phyloP scores from a whole-genome alignment of 2,888 invertebrate species.

The Hermodice carunculata region DNA sequence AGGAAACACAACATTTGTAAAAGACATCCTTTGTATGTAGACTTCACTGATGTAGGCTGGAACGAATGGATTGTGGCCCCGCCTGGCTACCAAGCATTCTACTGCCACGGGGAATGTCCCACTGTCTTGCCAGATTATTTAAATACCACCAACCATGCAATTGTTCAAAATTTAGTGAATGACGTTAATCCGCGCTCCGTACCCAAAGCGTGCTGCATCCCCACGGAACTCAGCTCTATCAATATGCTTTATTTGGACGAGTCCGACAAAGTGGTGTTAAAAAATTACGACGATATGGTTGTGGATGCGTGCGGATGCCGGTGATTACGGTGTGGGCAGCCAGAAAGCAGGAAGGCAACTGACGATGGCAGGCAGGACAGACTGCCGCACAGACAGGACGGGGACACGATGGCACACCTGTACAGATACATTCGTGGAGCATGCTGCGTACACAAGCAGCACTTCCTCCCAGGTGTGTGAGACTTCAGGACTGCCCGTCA shows the following conservation, averaged over 20 bases:
- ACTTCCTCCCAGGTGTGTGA: no score
- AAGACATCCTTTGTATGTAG: slow-evolving; percentile 90
- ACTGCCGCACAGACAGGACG: no score
- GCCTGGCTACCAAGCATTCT: slow-evolving; percentile 95
- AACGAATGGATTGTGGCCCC: slow-evolving; percentile 99
- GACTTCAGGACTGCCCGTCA: no score
- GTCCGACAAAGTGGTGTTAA: slow-evolving; percentile 94
- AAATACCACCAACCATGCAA: slow-evolving; percentile 98
- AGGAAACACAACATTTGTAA: slow-evolving; percentile 76
- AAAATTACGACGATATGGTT: slow-evolving; percentile 99
- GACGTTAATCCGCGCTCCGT: slow-evolving; percentile 91
- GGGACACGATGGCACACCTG: no score
- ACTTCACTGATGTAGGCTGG: slow-evolving; percentile 97
- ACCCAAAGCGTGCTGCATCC: slow-evolving; percentile 97
- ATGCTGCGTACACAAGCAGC: no score
- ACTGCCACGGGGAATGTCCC: slow-evolving; percentile 95
- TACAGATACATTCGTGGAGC: no score
- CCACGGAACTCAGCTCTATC: slow-evolving; percentile 92
- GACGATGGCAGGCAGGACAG: background rate
- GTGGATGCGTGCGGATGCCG: slow-evolving; percentile 98
- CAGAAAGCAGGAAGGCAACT: background rate
- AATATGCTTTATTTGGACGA: slow-evolving; percentile 97
- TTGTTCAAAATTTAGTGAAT: slow-evolving; percentile 96
- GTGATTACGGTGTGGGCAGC: slow-evolving; percentile 73
- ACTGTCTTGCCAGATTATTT: slow-evolving; percentile 94